Evolutionary conservation across 2,797 vertebrate species (phyloP).

Genomic region (Poecilia gillii): DNA sequence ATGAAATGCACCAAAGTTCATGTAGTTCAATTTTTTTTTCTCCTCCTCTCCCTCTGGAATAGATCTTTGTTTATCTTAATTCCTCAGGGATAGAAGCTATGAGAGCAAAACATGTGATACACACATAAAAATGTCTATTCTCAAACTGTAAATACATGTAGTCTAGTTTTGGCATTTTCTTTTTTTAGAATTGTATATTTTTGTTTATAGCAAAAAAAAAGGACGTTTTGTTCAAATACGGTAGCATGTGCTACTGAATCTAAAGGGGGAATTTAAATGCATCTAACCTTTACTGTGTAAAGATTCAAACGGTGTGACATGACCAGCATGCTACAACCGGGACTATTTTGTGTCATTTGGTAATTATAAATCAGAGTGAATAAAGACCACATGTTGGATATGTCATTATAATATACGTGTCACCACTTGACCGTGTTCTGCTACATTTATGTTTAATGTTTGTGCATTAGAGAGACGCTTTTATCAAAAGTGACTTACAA

Average conservation of each 20-base stretch:
- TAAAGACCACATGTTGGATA: background rate
- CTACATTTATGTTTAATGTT: background rate
- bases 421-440: background rate
- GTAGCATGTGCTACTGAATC: conserved; percentile 15
- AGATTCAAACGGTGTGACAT: conserved; percentile 50
- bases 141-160: conserved; percentile 6
- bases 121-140: conserved; percentile 15
- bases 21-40: conserved; percentile 51
- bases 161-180: conserved; percentile 14
- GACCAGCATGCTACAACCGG: conserved; percentile 42
- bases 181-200: background rate
- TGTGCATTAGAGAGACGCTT: background rate
- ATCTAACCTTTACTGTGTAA: conserved; percentile 27
- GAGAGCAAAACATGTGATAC: conserved; percentile 19
- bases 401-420: background rate
- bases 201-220: background rate
- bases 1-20: conserved; percentile 66
- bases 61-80: conserved; percentile 46
- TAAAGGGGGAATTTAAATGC: conserved; percentile 16
- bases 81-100: conserved; percentile 47
- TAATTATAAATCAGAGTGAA: background rate
- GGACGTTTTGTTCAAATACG: conserved; percentile 15
- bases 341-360: background rate
- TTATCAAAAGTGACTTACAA: background rate
- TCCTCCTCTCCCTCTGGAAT: conserved; percentile 17